These are phyloP conservation scores for Panurus biarmicus DNA, from an alignment of 2,113 vertebrate genomes.

Conservation along the genomic window DNA sequence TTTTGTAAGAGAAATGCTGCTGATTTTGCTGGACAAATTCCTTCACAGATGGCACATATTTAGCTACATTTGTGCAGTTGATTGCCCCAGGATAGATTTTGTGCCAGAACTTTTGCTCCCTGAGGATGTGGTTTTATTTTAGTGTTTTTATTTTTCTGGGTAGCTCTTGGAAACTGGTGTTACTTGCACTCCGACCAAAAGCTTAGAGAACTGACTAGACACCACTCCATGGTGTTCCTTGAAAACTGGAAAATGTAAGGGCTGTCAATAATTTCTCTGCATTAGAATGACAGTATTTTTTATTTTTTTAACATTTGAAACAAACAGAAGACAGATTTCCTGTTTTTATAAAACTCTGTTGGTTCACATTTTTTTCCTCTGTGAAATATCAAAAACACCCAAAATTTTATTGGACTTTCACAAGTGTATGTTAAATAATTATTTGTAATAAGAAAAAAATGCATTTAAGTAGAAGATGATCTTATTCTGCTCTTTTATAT, in stretches of 20 bases:
- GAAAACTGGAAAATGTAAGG: neutral
- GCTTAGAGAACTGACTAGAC: neutral
- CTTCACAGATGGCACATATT: slow-evolving; percentile 31
- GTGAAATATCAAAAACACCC: rapidly evolving
- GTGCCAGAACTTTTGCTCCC: neutral
- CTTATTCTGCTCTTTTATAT: neutral
- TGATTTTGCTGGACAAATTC: neutral
- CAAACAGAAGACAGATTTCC: neutral
- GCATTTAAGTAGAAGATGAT: neutral
- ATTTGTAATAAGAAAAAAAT: neutral
- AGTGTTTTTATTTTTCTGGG: neutral
- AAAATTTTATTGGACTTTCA: neutral
- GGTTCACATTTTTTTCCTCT: neutral
- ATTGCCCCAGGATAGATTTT: slow-evolving; percentile 11
- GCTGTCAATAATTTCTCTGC: neutral
- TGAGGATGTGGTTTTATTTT: neutral
- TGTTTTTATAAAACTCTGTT: neutral
- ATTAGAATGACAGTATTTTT: neutral
- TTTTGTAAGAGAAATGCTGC: neutral
- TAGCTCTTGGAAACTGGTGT: neutral
- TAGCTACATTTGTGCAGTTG: slow-evolving; percentile 33
- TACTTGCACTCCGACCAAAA: neutral
- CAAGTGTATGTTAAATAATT: neutral
- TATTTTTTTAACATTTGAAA: neutral
- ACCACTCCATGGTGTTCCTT: neutral